Evolutionary conservation across 92 coral and sea anemone genomes (phyloP), one percentile per base, ranked within the genome.

Genomic region (Porites cylindrica): DNA sequence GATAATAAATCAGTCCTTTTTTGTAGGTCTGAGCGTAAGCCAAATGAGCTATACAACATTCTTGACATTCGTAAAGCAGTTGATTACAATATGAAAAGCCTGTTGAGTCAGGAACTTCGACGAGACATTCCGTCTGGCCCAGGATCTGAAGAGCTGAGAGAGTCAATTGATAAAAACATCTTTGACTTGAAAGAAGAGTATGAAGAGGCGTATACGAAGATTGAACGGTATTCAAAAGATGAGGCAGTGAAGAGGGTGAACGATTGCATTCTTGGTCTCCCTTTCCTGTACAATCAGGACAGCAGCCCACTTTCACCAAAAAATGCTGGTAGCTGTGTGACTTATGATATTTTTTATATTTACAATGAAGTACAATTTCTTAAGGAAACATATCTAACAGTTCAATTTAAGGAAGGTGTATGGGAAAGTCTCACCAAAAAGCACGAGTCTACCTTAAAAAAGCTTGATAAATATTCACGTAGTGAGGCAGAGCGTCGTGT

Each of bases 81-180:
- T n/a, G n/a, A n/a, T n/a, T n/a, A n/a, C n/a, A n/a, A n/a, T n/a
- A n/a, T n/a, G n/a, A n/a, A n/a, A n/a, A n/a, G n/a, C n/a, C n/a
- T n/a, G n/a, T n/a, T n/a, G n/a, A n/a, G n/a, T n/a, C n/a, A n/a
- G n/a, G n/a, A n/a, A n/a, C n/a, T n/a, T n/a, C n/a, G n/a, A n/a
- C n/a, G n/a, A n/a, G n/a, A n/a, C n/a, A n/a, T 21, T 21, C 23
- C 23, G 0, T 63, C 51, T 7, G 75, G 54, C 14, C 76, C 84
- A 21, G 84, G 76, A 66, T 50, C 75, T 51, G 10, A 7, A 7
- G 84, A 80, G 9, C 56, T 80, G 24, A 80, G 23, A 51, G 14
- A 3, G 17, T 1, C 18, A 6, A 52, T 80, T 53, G 54, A 80
- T 1, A 19, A 21, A 24, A 7, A 51, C 52, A 24, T 63, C 2